Evolutionary conservation across 2,113 vertebrate species (phyloP), one percentile per base, ranked within the genome.

Genomic region (Bos javanicus): DNA sequence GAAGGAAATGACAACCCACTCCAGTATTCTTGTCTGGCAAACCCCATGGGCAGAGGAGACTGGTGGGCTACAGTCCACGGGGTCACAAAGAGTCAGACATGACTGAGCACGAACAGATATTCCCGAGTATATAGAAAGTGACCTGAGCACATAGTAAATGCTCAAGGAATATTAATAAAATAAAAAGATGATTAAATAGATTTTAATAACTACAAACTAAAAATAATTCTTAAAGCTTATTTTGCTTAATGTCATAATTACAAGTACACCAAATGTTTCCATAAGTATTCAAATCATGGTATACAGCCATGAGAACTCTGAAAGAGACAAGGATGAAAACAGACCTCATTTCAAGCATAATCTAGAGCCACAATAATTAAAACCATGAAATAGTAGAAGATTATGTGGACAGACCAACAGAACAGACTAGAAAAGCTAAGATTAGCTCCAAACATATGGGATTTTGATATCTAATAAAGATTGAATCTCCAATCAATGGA

Each of bases 161-260:
- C 14, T 74, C 28, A 90, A 23, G 50, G 39, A 84, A 74, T 71
- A 43, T 30, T 56, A 23, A 78, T 36, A 16, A 2, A n/a, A 57
- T 64, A 48, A 64, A 62, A 43, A 48, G n/a, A 43, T 13, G 17
- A 82, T 33, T 54, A 48, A 43, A 52, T 84, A 28, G 23, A 83
- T 57, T 93, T 93, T 56, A 84, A 62, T 85, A 81, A 87, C 46
- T 85, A 64, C 11, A 67, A 94, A 60, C 84, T 52, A 54, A 39
- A 91, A 92, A 60, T 0, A 86, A 59, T 21, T 87, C 28, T 90
- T 76, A 78, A 94, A 92, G 15, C 30, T 71, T 81, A 74, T 52
- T 96, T 92, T 43, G 3, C n/a, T 97, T 76, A 96, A 56, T 85
- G 5, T 88, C 26, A 91, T 82, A 96, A 92, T 39, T 56, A 82